Base-by-base conservation (phyloP, 2,888 invertebrate genomes). In the Scaptomyza cyrtandrae region DNA sequence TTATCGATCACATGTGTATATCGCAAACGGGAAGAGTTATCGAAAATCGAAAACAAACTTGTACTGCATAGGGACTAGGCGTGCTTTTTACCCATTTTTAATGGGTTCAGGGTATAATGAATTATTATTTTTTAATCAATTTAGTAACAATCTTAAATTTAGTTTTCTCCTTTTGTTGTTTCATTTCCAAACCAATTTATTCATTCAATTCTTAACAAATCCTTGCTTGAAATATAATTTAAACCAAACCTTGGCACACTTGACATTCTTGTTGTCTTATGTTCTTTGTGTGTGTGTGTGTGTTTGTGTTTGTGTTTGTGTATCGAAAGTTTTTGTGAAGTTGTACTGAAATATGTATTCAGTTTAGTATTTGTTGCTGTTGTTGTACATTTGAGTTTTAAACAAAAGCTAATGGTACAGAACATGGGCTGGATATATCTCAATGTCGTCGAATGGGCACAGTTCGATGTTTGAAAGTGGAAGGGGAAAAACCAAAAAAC, bases 401-500 rank as follows among this genome's bases (percentile, higher is more conserved):
- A 67, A 44, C 33, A 60, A 67, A 41, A 55, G 35, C 33, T 29
- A 55, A 13, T 43, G 54, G 31, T 9, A 41, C 55, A 29, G 48
- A 59, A 66, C 46, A 50, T 50, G n/a, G 53, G 43, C 19, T 3
- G 14, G 3, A 60, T 66, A 57, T 67, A 76, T 67, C 76, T 75
- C 67, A 75, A 71, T 75, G 75, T 60, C 75, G 75, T 60, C 75
- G 75, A 63, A 44, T 53, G 66, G 58, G 56, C 37, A 33, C 43
- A 43, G 50, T 60, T 68, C 73, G 14, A 68, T 73, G 74, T 63
- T 62, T 72, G 53, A 7, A 31, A 44, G 46, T 27, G 43, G 72
- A 45, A 14, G 11, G 11, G 7, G 14, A 41, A 50, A 66, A 49
- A 27, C 53, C 65, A 52, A 61, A 61, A 69, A 66, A 53, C 43